Percentiles rank a stretch among this genome's conserved stretches.
phyloP scores from a whole-genome alignment of 1,140 invertebrate genomes.

The Aphidius ervi region DNA sequence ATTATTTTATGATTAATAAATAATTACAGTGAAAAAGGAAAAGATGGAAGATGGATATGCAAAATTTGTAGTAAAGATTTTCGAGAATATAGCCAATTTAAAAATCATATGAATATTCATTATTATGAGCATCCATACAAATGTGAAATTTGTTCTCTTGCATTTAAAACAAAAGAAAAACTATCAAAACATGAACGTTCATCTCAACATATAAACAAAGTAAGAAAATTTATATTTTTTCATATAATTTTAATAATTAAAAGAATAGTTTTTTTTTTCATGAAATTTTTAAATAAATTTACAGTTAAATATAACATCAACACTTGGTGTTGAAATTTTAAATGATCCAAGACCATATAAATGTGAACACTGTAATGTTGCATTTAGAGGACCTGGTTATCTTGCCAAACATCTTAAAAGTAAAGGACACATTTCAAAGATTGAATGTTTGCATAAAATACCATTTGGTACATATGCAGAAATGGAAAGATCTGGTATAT shows the following conservation, averaged over 20 bases:
- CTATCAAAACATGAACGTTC: conserved; percentile 88
- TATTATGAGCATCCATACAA: conserved; percentile 89
- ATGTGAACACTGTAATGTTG: conserved; percentile 91
- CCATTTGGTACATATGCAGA: conserved; percentile 95
- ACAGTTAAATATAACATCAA: conserved; percentile 65
- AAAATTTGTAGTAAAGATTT: conserved; percentile 87
- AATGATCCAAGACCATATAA: conserved; percentile 93
- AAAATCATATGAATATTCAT: conserved; percentile 92
- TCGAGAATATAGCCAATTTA: conserved; percentile 81
- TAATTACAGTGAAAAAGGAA: conserved; percentile 52
- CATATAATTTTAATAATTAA: no score
- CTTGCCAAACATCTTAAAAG: conserved; percentile 93
- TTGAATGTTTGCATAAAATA: conserved; percentile 88
- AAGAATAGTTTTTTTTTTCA: no score
- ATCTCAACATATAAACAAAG: conserved; percentile 85
- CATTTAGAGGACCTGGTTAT: conserved; percentile 93
- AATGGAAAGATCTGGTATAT: conserved; percentile 84
- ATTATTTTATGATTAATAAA: conserved; percentile 1
- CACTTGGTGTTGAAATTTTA: conserved; percentile 76
- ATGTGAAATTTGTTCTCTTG: conserved; percentile 85
- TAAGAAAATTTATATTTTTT: conserved; percentile 40
- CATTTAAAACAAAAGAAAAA: conserved; percentile 87
- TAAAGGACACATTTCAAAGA: conserved; percentile 93
- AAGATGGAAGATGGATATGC: conserved; percentile 80
- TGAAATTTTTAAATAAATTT: no score